These are phyloP conservation scores for Myotis brandtii DNA, from an alignment of 2,113 vertebrate species.

Conservation along the genomic window DNA sequence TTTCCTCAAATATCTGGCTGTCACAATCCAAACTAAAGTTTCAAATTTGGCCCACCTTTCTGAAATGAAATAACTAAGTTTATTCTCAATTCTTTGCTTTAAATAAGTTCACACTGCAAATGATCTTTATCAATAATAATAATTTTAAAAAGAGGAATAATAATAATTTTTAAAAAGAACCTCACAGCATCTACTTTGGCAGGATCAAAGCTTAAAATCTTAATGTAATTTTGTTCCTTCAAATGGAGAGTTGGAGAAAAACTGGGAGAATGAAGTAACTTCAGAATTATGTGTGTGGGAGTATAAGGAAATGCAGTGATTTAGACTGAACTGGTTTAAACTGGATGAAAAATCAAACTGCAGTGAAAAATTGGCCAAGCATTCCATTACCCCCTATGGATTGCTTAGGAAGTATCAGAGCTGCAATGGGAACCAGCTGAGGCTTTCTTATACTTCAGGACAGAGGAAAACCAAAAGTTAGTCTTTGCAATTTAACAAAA, in stretches of 20 bases:
- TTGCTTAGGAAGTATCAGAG: not conserved
- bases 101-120: not conserved
- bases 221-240: conserved; percentile 3
- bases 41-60: not conserved
- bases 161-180: not conserved
- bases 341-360: not conserved
- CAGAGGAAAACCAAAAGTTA: not conserved
- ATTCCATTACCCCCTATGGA: not conserved
- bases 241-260: conserved; percentile 20
- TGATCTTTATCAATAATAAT: not conserved
- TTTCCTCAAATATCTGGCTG: not conserved
- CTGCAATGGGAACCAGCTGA: not conserved
- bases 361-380: conserved; percentile 11
- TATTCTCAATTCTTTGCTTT: not conserved
- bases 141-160: not conserved
- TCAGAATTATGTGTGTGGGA: not conserved
- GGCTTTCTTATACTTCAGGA: not conserved
- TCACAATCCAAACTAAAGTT: not conserved
- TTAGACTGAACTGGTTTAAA: not conserved
- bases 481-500: conserved; percentile 31
- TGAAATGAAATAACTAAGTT: not conserved
- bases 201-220: conserved; percentile 60
- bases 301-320: not conserved
- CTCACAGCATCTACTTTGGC: not conserved
- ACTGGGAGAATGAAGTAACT: not conserved